Base-by-base conservation (phyloP, 2,797 vertebrate species). In the Pempheris klunzingeri region DNA sequence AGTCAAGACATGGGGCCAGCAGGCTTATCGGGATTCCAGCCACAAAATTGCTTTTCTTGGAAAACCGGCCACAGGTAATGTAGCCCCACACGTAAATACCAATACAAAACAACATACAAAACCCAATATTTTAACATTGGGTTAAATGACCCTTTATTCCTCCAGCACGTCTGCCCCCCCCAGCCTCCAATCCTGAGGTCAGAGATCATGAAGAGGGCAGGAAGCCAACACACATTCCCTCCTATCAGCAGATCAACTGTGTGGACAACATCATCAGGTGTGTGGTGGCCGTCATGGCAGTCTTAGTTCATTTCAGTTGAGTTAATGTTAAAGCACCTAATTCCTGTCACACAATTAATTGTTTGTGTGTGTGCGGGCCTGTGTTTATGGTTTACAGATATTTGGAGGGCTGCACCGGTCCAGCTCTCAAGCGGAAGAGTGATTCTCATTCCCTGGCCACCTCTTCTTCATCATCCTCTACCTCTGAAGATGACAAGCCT, bases 191-290 rank as follows among this genome's bases (percentile, higher is more conserved):
- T 36, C 88, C 91, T 67, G 67, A 83, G 49, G 77, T 84, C 41
- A 87, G 83, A 87, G 89, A 72, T 59, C 88, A 68, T 14, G 92
- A 94, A 26, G 91, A 87, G 26, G 82, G 91, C 69, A 94, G 94
- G 81, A 95, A 91, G 77, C 92, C 92, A 46, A 87, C 91, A 0
- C 94, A 50, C 66, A 83, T 96, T 92, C 96, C 96, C 7, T 97
- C 96, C n/a, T 98, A 97, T 85, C 97, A 98, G 86, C 97, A 98
- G 75, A 97, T 98, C 77, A 97, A 96, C 89, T 97, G 96, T 88
- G 94, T 97, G 54, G 96, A 98, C 77, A 97, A 96, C 81, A 96
- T 98, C 82, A 95, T 97, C 77, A 96, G 96, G 97, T 97, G 68
- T 78, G 86, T 65, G 10, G 2, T 3, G 1, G 5, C 1, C 10